Conservation (phyloP, 2,888 invertebrate genomes). For the Adelphocoris suturalis region DNA sequence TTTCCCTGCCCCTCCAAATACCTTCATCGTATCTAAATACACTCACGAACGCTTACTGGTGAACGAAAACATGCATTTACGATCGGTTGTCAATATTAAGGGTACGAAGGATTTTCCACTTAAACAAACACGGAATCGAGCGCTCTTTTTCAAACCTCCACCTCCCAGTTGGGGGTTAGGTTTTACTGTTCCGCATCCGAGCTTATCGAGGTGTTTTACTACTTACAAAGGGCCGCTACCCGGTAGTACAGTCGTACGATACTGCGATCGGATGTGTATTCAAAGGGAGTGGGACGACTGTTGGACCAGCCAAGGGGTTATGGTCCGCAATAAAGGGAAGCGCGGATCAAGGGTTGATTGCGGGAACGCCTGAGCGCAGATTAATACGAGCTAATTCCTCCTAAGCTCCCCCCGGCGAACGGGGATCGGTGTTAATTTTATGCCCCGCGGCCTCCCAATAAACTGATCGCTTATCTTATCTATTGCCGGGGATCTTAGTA, state of each 20-base stretch:
- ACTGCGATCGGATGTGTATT: conserved; percentile 2
- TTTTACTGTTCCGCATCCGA: conserved; percentile 6
- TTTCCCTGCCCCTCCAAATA: no score
- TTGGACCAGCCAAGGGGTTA: neutral
- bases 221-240: neutral
- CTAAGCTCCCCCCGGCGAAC: neutral
- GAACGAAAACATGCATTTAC: no score
- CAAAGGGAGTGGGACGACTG: conserved; percentile 2
- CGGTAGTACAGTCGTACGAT: neutral
- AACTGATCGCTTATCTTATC: conserved; percentile 47
- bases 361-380: conserved; percentile 49
- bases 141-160: neutral
- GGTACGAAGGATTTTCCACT: conserved; percentile 6
- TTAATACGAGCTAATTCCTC: conserved; percentile 54
- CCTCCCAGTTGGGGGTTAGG: neutral
- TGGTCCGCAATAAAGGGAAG: conserved; percentile 37
- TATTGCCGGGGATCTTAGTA: neutral
- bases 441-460: conserved; percentile 53
- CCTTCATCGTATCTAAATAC: no score
- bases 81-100: no score
- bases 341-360: conserved; percentile 51
- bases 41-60: no score
- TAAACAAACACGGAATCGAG: neutral
- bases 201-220: conserved; percentile 49
- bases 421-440: conserved; percentile 45